Evolutionary conservation across 1,140 invertebrate species (phyloP), one percentile per base, ranked within the genome.

Genomic region (Homarus americanus): DNA sequence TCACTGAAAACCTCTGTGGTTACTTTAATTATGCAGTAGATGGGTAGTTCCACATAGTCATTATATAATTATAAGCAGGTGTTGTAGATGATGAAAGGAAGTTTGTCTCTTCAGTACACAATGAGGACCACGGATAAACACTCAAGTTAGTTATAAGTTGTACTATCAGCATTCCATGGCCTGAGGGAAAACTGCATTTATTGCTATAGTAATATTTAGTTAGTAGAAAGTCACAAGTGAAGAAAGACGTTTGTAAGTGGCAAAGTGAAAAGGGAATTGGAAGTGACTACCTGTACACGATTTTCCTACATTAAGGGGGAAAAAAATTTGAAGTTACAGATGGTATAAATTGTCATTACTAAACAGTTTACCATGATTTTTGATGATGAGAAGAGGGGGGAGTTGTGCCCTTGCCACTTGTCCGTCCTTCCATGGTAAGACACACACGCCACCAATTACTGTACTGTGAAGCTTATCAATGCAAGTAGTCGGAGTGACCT

Each of bases 41-140:
- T 78, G 9, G 76, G 40, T 41, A 78, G 76, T 44, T 44, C n/a
- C 9, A 44, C 76, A 73, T 73, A 78, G 76, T 78, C 40, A 78
- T 78, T 41, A 44, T 78, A 44, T 41, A 40, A 44, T 44, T 78
- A 24, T 44, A 78, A 44, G 76, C 38, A 1, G 28, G 76, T 24
- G 24, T 20, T 78, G n/a, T 58, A 58, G 4, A 20, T 58, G 20
- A 15, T 58, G 20, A 58, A 58, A 58, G 17, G 53, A 49, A 49
- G 44, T 10, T 10, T 58, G 20, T 1, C 1, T 4, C 53, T 58
- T 58, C 44, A 20, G 4, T 58, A 58, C 24, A 15, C 12, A 20
- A 20, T 20, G 53, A 58, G 12, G 20, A 24, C 20, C 20, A 4
- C 4, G 17, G 53, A 58, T 58, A 58, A 58, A 58, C 9, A 58